A percentile compares a stretch with the other conserved stretches of the same genome.
Conservation (phyloP, 2,113 vertebrate species). For the Cyphomyrus plagiostoma region DNA sequence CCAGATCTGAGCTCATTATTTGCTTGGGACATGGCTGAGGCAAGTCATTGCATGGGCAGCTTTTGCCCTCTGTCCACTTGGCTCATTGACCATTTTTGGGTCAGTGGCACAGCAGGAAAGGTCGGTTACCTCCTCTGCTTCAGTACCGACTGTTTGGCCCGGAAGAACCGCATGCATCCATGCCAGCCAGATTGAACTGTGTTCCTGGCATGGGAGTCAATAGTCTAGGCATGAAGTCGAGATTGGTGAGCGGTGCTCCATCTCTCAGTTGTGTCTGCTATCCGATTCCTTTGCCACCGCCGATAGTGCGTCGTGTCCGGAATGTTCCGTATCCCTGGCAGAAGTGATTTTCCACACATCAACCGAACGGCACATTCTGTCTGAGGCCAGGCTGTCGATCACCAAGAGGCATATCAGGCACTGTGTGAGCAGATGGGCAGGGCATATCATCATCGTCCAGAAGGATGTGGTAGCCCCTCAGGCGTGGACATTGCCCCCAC, state of each 20-base stretch:
- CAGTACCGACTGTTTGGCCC: not conserved
- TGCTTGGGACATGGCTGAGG: not conserved
- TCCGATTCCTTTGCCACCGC: not conserved
- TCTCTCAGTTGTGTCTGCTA: not conserved
- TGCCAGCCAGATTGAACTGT: constrained; percentile 2
- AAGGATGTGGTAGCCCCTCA: constrained; percentile 31
- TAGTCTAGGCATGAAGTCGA: not conserved
- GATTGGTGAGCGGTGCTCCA: not conserved
- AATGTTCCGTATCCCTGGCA: not conserved
- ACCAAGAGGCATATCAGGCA: constrained; percentile 19
- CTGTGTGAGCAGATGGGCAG: constrained; percentile 20
- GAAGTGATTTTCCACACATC: not conserved
- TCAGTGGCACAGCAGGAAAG: not conserved
- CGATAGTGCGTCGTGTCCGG: not conserved
- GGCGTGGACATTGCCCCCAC: constrained; percentile 12
- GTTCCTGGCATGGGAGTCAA: not conserved
- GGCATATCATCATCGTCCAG: constrained; percentile 12
- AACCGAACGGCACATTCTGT: not conserved
- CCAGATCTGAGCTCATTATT: not conserved
- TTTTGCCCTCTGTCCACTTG: not conserved
- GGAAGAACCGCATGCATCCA: not conserved
- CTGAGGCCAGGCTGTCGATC: not conserved
- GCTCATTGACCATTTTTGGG: not conserved
- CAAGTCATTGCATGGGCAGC: not conserved
- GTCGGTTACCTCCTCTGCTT: not conserved